phyloP scores from a whole-genome alignment of 2,888 invertebrate genomes.

The Mechanitis mazaeus region DNA sequence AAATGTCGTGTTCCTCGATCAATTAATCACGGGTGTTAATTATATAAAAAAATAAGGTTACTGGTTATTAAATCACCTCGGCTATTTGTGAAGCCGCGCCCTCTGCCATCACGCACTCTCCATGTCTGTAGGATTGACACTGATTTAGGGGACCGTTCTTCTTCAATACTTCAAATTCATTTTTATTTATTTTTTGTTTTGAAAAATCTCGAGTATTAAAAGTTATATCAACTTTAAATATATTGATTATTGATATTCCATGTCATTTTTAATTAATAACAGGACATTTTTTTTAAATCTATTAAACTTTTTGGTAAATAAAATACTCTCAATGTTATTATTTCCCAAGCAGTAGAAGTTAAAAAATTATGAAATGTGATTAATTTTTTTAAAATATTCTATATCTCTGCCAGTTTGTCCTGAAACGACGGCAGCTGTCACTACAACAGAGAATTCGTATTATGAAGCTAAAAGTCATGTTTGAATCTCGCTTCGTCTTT shows the following conservation, averaged over 20 bases:
- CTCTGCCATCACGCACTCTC: conserved; percentile 17
- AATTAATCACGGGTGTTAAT: conserved; percentile 62
- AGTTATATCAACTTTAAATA: no score
- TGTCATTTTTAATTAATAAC: no score
- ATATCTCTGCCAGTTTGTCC: conserved; percentile 33
- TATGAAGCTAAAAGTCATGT: conserved; percentile 43
- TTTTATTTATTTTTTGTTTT: no score
- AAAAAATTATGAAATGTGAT: conserved; percentile 22
- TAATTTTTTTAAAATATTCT: conserved; percentile 36
- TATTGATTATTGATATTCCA: no score
- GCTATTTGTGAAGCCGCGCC: conserved; percentile 19
- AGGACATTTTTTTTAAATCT: no score
- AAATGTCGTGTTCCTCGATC: conserved; percentile 26
- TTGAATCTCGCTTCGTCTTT: conserved; percentile 18
- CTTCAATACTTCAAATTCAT: no score
- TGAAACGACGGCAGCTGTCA: conserved; percentile 53
- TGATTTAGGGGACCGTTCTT: background rate
- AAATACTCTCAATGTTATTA: no score
- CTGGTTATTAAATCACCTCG: conserved; percentile 33
- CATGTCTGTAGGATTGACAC: conserved; percentile 17
- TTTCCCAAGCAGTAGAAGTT: background rate
- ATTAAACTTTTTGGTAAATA: no score
- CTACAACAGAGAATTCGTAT: conserved; percentile 45
- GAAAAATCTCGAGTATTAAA: no score
- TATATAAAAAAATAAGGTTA: conserved; percentile 47